These are phyloP conservation scores for Neolamprologus caudopunctatus DNA, from an alignment of 2,113 vertebrate genomes.

Conservation along the genomic window DNA sequence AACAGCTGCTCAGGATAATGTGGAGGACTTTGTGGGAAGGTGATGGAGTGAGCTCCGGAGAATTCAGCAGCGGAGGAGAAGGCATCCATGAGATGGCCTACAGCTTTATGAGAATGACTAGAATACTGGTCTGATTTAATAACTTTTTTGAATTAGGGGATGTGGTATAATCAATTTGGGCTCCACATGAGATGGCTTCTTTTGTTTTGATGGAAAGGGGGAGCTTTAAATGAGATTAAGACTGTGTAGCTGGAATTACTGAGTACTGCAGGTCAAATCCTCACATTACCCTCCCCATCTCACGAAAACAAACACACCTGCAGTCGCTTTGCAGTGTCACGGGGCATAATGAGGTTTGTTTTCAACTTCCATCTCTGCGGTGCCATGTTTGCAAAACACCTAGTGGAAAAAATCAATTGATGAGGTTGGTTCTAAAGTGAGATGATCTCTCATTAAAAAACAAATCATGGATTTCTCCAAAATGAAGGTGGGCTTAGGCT, in stretches of 20 bases:
- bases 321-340: not conserved
- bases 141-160: constrained; percentile 32
- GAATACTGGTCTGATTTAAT: constrained; percentile 12
- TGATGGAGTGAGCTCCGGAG: not conserved
- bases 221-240: constrained; percentile 29
- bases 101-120: not conserved
- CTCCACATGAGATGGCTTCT: not conserved
- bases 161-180: constrained; percentile 4
- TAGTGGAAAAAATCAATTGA: not conserved
- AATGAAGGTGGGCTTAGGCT: not conserved
- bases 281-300: not conserved
- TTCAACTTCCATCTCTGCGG: not conserved
- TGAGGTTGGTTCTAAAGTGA: not conserved
- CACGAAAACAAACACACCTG: not conserved
- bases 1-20: constrained; percentile 41
- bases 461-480: not conserved
- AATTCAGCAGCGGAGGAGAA: not conserved
- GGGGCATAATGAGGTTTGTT: not conserved
- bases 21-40: constrained; percentile 14
- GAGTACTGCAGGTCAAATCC: not conserved
- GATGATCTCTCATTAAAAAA: not conserved
- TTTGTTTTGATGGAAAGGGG: not conserved
- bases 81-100: not conserved
- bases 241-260: not conserved
- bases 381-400: not conserved